phyloP scores from a whole-genome alignment of 2,113 vertebrate species.

The Siniperca knerii region DNA sequence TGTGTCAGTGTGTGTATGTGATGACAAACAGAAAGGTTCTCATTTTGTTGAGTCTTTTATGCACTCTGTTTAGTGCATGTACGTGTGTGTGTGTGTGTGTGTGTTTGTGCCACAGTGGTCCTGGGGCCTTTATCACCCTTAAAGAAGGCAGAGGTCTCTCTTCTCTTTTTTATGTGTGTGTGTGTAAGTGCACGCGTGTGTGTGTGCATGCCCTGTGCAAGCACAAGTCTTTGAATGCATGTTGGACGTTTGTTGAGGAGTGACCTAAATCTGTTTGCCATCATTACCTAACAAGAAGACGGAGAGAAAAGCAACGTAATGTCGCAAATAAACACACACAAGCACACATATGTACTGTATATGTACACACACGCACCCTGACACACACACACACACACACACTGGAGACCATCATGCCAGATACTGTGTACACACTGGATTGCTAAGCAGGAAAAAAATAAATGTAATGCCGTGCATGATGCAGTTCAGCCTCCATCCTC shows the following conservation, averaged over 20 bases:
- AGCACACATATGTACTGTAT: conserved; percentile 15
- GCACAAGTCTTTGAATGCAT: conserved; percentile 64
- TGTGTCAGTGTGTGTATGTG: conserved; percentile 6
- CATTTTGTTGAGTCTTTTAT: conserved; percentile 57
- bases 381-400: neutral
- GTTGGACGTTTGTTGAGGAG: conserved; percentile 75
- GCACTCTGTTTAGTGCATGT: conserved; percentile 20
- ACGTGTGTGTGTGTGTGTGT: conserved; percentile 1
- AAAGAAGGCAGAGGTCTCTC: conserved; percentile 61
- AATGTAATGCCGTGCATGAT: conserved; percentile 19
- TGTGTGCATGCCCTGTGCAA: neutral
- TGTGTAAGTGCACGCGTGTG: neutral
- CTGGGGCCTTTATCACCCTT: conserved; percentile 66
- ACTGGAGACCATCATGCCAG: neutral
- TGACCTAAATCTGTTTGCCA: conserved; percentile 83
- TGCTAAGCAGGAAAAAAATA: conserved; percentile 25
- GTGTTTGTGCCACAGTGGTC: conserved; percentile 42
- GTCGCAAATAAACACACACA: conserved; percentile 45
- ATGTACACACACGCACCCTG: conserved; percentile 8
- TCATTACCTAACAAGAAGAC: conserved; percentile 79
- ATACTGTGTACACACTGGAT: conserved; percentile 8
- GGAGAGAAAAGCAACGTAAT: conserved; percentile 50
- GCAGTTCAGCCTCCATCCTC: conserved; percentile 38
- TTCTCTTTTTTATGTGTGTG: conserved; percentile 5
- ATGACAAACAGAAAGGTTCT: conserved; percentile 44